These are phyloP conservation scores for Dipodomys stephensi DNA, from an alignment of 2,113 vertebrate genomes.

Conservation along the genomic window DNA sequence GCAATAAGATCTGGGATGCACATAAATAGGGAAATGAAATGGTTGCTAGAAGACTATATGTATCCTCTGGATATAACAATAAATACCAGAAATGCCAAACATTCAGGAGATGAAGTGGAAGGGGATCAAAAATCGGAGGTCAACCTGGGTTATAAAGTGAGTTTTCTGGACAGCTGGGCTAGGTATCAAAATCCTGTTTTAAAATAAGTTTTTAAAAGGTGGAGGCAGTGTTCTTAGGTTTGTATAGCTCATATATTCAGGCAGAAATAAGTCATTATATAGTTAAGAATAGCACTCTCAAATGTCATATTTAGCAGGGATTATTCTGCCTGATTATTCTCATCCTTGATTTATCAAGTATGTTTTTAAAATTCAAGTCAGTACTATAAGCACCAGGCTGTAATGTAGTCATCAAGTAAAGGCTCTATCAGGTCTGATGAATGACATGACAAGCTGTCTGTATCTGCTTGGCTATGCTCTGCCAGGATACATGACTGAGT, in stretches of 20 bases:
- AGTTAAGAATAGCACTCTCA: neutral
- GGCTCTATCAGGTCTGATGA: rapidly evolving
- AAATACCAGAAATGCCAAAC: no score
- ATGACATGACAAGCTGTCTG: no score
- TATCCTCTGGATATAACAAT: neutral
- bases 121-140: no score
- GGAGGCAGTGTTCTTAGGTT: neutral
- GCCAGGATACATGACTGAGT: neutral
- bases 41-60: conserved; percentile 38
- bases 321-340: neutral
- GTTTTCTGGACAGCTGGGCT: no score
- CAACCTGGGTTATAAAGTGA: no score
- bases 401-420: neutral
- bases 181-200: neutral
- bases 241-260: neutral
- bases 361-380: neutral
- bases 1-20: neutral
- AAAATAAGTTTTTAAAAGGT: neutral
- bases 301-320: conserved; percentile 21
- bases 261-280: neutral
- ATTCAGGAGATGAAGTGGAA: no score
- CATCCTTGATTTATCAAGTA: neutral
- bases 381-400: neutral
- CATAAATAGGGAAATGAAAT: conserved; percentile 1
- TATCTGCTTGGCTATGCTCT: neutral